Base-by-base conservation (phyloP, 2,797 vertebrate species). In the Anas bahamensis region DNA sequence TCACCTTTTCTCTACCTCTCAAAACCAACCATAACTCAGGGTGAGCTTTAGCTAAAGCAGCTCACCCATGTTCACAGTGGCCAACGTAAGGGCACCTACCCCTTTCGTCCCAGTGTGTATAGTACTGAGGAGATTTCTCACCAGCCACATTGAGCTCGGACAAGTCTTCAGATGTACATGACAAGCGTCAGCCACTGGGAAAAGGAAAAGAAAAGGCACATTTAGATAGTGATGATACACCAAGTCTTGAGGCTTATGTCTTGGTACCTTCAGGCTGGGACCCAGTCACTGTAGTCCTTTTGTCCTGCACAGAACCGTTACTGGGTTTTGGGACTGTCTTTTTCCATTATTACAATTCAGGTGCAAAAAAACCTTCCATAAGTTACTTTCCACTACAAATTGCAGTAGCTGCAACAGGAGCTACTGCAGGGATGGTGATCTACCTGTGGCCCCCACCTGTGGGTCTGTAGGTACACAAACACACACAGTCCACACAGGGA, bases 101-200 rank as follows among this genome's bases (percentile, higher is more conserved):
- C 16, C 39, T 69, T 73, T 63, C 35, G n/a, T 60, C 31, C 37
- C 68, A 60, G 26, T 5, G 29, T 26, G 7, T 22, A 13, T 4
- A 79, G 24, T 28, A 52, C 19, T 11, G 52, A 82, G 28, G n/a
- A 59, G 18, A 23, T 60, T 59, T 66, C 97, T 97, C 97, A 98
- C 97, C 97, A 73, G 81, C 66, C 44, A 26, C 26, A 13, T 3
- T 41, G 57, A 79, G 42, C 48, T 68, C 50, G 55, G 44, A 64
- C 65, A 11, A 13, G 19, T 31, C 42, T 72, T 96, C 88, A 98
- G 85, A 70, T 94, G 88, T 98, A 98, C 98, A 98, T 98, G 88
- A 96, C 95, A 55, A 98, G 94, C 37, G 92, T 97, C 95, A 98
- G 94, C 97, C 97, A 98, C 97, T 98, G 87, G 37, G 59, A 96